Evolutionary conservation across 2,113 vertebrate genomes (phyloP).

Genomic region (Takifugu flavidus): DNA sequence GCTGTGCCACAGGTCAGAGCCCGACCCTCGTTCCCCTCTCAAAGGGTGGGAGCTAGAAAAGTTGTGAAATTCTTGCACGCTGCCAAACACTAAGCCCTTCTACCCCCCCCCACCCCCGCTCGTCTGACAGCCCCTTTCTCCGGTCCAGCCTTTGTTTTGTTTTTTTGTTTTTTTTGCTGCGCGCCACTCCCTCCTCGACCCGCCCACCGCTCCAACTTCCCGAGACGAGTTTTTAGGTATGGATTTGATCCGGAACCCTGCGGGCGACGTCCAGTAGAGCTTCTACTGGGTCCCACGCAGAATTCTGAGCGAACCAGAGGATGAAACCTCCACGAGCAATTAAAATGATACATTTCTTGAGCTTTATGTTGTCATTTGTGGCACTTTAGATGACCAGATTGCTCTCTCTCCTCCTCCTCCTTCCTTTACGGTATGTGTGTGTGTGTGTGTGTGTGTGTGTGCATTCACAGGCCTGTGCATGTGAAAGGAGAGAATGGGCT

Average conservation of each 20-base stretch:
- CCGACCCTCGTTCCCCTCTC: conserved; percentile 55
- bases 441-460: conserved; percentile 30
- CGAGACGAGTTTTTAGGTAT: conserved; percentile 36
- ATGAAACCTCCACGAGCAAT: conserved; percentile 23
- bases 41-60: conserved; percentile 59
- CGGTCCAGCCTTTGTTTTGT: conserved; percentile 13
- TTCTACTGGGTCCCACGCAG: conserved; percentile 5
- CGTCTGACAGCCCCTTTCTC: conserved; percentile 39
- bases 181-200: conserved; percentile 30
- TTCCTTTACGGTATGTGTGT: conserved; percentile 7
- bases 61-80: conserved; percentile 71
- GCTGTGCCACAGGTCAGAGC: conserved; percentile 66
- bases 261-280: conserved; percentile 29
- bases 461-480: conserved; percentile 62
- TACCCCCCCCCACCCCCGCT: conserved; percentile 19
- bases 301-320: not conserved
- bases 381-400: conserved; percentile 50
- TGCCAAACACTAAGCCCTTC: conserved; percentile 60
- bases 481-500: conserved; percentile 69
- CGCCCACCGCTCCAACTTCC: conserved; percentile 22
- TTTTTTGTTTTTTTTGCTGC: conserved; percentile 6
- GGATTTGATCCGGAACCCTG: conserved; percentile 27
- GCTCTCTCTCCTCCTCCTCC: not conserved
- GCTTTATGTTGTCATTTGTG: conserved; percentile 39
- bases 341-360: conserved; percentile 45